phyloP scores from a whole-genome alignment of 2,888 invertebrate genomes.

The Helobdella robusta region DNA sequence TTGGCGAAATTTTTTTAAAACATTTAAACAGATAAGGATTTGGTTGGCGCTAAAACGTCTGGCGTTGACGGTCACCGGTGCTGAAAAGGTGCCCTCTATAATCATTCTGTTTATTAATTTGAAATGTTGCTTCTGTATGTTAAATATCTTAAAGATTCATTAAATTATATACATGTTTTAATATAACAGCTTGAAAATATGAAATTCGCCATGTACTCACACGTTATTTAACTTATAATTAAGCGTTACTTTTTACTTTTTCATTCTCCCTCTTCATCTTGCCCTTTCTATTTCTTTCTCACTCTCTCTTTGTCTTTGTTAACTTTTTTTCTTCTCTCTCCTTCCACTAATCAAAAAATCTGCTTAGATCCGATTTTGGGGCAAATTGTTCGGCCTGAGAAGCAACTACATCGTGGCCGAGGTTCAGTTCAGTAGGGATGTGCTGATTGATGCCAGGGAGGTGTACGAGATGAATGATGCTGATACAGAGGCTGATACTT shows the following conservation, averaged over 20 bases:
- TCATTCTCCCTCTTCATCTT: too few species aligned
- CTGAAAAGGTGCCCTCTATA: not conserved
- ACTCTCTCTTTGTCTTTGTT: too few species aligned
- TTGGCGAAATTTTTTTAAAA: too few species aligned
- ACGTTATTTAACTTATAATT: too few species aligned
- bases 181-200: too few species aligned
- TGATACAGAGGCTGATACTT: not conserved
- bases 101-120: not conserved
- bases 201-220: too few species aligned
- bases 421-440: conserved; percentile 52
- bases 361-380: conserved; percentile 63
- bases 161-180: too few species aligned
- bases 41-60: conserved; percentile 18
- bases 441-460: not conserved
- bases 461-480: not conserved
- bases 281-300: too few species aligned
- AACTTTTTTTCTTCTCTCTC: not conserved
- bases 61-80: not conserved
- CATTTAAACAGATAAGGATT: conserved; percentile 16
- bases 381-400: conserved; percentile 70
- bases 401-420: conserved; percentile 74
- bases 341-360: not conserved
- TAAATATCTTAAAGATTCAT: too few species aligned
- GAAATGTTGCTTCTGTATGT: too few species aligned
- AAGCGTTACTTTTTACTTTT: too few species aligned